Percentiles rank a stretch among this genome's conserved stretches.
These are phyloP conservation scores for Meta bourneti DNA, from an alignment of 2,888 invertebrate species.

Conservation along the genomic window DNA sequence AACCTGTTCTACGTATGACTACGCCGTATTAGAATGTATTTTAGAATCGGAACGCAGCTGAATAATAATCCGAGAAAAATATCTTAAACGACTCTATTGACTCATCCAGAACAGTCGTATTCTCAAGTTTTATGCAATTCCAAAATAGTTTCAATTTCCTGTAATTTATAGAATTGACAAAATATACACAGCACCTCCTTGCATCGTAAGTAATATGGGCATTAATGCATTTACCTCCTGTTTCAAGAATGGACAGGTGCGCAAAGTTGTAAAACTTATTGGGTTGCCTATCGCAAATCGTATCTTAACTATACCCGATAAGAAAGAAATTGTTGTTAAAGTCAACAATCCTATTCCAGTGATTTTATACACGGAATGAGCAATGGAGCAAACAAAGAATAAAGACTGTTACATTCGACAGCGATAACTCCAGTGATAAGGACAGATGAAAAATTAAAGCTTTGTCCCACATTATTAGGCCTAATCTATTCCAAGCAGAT, in stretches of 20 bases:
- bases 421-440: neutral
- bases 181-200: neutral
- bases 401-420: neutral
- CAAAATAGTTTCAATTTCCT: constrained; percentile 15
- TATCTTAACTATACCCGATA: neutral
- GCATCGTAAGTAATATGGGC: constrained; percentile 11
- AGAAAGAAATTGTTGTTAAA: neutral
- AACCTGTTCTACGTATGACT: neutral
- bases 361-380: neutral
- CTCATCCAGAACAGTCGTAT: neutral
- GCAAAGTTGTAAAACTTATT: neutral
- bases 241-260: constrained; percentile 14
- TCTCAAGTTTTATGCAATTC: constrained; percentile 7
- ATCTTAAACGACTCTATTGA: neutral
- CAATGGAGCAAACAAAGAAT: neutral
- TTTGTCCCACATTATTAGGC: neutral
- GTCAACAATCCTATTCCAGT: neutral
- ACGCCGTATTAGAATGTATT: neutral
- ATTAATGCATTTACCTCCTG: constrained; percentile 30
- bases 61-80: neutral
- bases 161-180: neutral
- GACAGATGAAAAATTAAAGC: neutral
- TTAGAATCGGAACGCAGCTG: constrained; percentile 20
- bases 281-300: constrained; percentile 17
- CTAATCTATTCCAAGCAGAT: neutral